These are phyloP conservation scores for Halisarca cf. caerulea DNA, from an alignment of 37 sponge, comb jelly and placozoan genomes.

Conservation along the genomic window DNA sequence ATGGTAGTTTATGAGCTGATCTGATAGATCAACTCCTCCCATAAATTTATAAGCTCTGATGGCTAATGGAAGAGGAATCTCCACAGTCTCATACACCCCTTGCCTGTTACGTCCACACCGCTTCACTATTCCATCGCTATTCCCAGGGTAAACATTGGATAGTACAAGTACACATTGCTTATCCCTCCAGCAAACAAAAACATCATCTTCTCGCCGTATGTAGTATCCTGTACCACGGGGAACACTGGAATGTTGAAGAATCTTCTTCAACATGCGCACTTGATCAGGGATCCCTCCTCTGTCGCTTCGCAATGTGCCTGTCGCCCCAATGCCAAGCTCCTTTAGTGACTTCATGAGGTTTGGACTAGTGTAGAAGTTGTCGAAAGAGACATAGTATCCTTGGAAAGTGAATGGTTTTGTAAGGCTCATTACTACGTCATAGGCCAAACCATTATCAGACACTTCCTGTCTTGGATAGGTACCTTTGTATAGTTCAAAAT, in stretches of 20 bases:
- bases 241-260: neutral
- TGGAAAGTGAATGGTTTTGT: no score
- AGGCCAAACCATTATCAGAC: no score
- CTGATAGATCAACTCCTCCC: conserved; percentile 29
- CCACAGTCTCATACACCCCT: neutral
- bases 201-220: neutral
- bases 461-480: no score
- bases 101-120: neutral
- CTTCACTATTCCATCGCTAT: neutral
- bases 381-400: no score
- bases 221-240: conserved; percentile 7
- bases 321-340: neutral
- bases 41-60: neutral
- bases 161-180: conserved; percentile 8
- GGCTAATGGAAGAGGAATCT: neutral
- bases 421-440: no score
- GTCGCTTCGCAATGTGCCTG: conserved; percentile 7
- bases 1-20: conserved; percentile 6
- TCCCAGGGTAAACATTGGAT: neutral
- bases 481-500: no score
- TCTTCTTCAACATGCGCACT: neutral
- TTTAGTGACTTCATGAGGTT: neutral
- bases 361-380: no score
- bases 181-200: conserved; percentile 26
- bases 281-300: neutral